These are phyloP conservation scores for Catamblyrhynchus diadema DNA, from an alignment of 2,797 vertebrate genomes.

Conservation along the genomic window DNA sequence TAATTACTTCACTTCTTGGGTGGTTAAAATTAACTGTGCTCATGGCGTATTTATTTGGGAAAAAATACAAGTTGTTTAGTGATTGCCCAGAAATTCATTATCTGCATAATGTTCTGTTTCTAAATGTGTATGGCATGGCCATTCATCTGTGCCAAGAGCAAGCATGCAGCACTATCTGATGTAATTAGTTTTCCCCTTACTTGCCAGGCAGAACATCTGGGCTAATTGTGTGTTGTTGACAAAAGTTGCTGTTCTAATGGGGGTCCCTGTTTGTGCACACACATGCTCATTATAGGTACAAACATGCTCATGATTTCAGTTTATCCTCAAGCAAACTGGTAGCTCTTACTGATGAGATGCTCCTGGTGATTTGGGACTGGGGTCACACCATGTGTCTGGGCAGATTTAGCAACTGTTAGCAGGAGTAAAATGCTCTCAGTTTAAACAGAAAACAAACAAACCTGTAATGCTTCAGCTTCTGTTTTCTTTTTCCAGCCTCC, in stretches of 20 bases:
- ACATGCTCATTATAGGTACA: not conserved
- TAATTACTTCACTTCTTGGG: slow-evolving; percentile 42
- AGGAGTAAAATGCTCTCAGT: not conserved
- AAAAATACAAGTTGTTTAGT: slow-evolving; percentile 12
- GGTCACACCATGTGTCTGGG: not conserved
- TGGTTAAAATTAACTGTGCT: slow-evolving; percentile 53
- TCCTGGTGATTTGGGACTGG: not conserved
- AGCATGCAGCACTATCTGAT: not conserved
- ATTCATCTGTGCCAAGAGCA: slow-evolving; percentile 35
- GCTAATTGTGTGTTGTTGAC: not conserved
- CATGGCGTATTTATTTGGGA: not conserved
- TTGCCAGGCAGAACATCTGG: slow-evolving; percentile 39
- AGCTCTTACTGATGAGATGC: not conserved
- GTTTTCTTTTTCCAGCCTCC: slow-evolving; percentile 81
- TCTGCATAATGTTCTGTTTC: slow-evolving; percentile 47
- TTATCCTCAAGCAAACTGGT: not conserved
- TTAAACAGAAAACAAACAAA: not conserved
- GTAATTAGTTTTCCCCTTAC: slow-evolving; percentile 26
- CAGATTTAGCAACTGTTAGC: not conserved
- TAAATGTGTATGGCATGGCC: slow-evolving; percentile 20
- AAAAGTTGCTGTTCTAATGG: not conserved
- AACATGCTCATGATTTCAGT: not conserved
- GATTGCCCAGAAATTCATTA: slow-evolving; percentile 55
- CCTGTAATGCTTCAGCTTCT: not conserved
- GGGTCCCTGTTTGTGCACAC: not conserved